Conservation (phyloP, 2,888 invertebrate species). For the Neria commutata region DNA sequence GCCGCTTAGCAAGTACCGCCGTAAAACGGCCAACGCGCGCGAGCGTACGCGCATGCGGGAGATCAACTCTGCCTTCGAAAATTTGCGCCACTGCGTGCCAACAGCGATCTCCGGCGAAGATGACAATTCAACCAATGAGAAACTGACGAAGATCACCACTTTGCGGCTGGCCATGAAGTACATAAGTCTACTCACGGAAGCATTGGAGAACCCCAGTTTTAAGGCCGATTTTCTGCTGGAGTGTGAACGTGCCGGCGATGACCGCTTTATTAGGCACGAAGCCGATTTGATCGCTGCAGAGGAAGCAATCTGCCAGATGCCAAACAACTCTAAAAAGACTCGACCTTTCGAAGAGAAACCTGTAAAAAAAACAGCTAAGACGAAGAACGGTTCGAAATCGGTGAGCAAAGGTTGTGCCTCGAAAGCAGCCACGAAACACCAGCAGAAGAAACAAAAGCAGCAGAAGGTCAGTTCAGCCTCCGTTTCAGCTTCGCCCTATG, state of each 20-base stretch:
- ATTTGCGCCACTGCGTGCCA: slow-evolving; percentile 78
- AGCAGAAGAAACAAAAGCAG: slow-evolving; percentile 12
- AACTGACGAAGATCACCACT: slow-evolving; percentile 89
- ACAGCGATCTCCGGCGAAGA: slow-evolving; percentile 55
- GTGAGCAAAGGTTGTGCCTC: slow-evolving; percentile 17
- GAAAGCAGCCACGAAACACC: slow-evolving; percentile 33
- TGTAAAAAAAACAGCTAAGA: slow-evolving; percentile 14
- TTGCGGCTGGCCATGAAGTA: slow-evolving; percentile 86
- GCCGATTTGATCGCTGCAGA: slow-evolving; percentile 30
- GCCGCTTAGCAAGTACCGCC: slow-evolving; percentile 84
- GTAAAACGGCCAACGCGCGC: slow-evolving; percentile 88
- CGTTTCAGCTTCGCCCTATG: background rate
- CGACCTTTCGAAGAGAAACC: slow-evolving; percentile 26
- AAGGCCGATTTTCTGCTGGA: slow-evolving; percentile 50
- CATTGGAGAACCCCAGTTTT: slow-evolving; percentile 64
- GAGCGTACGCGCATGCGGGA: slow-evolving; percentile 88
- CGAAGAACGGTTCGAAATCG: slow-evolving; percentile 27
- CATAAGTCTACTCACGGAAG: slow-evolving; percentile 76
- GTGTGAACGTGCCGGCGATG: slow-evolving; percentile 42
- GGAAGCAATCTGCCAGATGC: slow-evolving; percentile 12
- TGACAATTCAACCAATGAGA: slow-evolving; percentile 70
- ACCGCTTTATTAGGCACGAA: slow-evolving; percentile 31
- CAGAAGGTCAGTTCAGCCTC: background rate
- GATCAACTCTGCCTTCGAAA: slow-evolving; percentile 88
- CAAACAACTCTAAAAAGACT: slow-evolving; percentile 15